Conservation (phyloP, 2,888 invertebrate species). For the Molorchus minor region DNA sequence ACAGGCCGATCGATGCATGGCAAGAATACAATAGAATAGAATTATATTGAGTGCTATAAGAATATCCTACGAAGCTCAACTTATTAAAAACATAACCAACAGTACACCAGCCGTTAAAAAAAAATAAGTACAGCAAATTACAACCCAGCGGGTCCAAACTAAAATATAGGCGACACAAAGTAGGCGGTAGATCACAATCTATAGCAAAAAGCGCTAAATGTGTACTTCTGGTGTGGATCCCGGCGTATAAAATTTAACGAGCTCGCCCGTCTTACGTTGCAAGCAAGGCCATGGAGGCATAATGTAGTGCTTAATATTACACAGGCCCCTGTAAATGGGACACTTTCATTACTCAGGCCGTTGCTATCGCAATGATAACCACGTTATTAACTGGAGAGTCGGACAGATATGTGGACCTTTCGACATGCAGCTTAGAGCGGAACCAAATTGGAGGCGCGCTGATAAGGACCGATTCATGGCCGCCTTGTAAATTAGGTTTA, state of each 20-base stretch:
- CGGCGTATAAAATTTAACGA: constrained; percentile 43
- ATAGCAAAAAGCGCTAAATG: constrained; percentile 23
- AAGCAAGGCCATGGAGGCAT: constrained; percentile 47
- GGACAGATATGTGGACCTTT: constrained; percentile 56
- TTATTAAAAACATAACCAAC: not conserved
- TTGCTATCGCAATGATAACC: constrained; percentile 58
- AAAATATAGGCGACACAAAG: constrained; percentile 21
- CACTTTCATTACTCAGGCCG: constrained; percentile 56
- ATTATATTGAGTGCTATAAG: no score
- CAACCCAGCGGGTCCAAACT: constrained; percentile 3
- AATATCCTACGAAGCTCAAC: not conserved
- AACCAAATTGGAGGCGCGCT: constrained; percentile 40
- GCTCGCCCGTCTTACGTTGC: constrained; percentile 37
- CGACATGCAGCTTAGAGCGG: constrained; percentile 51
- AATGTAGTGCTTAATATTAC: constrained; percentile 57
- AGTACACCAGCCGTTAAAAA: not conserved
- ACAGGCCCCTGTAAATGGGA: constrained; percentile 55
- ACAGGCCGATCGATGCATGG: no score
- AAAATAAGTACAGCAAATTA: constrained; percentile 5
- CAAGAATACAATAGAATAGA: no score
- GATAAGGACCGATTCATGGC: constrained; percentile 46
- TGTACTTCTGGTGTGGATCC: constrained; percentile 27
- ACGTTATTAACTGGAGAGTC: constrained; percentile 54
- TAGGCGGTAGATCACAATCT: constrained; percentile 28
- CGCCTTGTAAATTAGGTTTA: constrained; percentile 43